These are phyloP conservation scores for Mustelus asterias DNA, from an alignment of 2,113 vertebrate genomes.

Conservation along the genomic window DNA sequence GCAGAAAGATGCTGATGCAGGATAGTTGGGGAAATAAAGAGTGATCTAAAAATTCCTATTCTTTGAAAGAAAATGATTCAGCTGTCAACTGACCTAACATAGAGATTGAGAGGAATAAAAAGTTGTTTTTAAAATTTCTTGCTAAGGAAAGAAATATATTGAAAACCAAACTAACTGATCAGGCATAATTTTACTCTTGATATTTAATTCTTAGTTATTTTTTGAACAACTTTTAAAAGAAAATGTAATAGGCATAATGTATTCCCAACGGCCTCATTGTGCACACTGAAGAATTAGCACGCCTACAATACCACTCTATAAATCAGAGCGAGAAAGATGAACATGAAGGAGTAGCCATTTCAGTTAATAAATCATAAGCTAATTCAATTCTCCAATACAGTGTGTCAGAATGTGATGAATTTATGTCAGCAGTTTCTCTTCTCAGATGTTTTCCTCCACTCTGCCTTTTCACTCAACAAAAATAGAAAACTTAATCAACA, in stretches of 20 bases:
- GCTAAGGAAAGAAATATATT: not conserved
- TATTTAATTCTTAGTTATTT: not conserved
- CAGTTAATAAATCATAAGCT: constrained; percentile 40
- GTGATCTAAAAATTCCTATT: not conserved
- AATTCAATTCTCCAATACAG: constrained; percentile 34
- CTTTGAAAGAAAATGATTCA: not conserved
- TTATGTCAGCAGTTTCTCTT: constrained; percentile 31
- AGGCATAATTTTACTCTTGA: not conserved
- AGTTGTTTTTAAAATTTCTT: not conserved
- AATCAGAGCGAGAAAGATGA: constrained; percentile 29
- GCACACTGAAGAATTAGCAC: not conserved
- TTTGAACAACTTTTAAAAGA: not conserved
- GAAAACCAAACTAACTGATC: not conserved
- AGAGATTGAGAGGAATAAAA: not conserved
- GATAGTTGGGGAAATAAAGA: not conserved
- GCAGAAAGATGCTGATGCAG: not conserved
- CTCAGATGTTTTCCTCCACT: not conserved
- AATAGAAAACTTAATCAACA: constrained; percentile 24
- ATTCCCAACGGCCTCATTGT: not conserved
- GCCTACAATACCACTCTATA: not conserved
- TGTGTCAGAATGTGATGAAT: constrained; percentile 37
- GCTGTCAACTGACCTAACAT: not conserved
- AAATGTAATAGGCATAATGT: not conserved
- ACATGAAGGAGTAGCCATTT: constrained; percentile 14
- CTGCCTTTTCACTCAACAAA: not conserved